These are phyloP conservation scores for Criorhina ranunculi DNA, from an alignment of 2,888 invertebrate genomes.

Conservation along the genomic window DNA sequence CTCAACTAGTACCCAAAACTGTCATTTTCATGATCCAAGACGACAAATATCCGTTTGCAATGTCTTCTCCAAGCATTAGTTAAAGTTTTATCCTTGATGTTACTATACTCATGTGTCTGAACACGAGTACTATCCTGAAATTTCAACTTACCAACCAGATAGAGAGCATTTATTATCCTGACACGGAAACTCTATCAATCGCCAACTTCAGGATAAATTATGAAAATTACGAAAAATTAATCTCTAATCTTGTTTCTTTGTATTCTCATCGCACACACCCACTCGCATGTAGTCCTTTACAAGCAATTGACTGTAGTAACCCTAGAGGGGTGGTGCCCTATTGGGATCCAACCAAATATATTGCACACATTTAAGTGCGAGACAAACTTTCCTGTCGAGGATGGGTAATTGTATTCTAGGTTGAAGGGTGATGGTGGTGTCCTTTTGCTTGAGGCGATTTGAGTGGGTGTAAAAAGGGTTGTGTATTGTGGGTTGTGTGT, in stretches of 20 bases:
- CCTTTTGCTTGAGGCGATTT: slow-evolving; percentile 9
- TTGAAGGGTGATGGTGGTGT: slow-evolving; percentile 3
- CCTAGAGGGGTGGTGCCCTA: background rate
- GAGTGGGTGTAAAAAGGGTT: slow-evolving; percentile 3
- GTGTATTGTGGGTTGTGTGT: background rate
- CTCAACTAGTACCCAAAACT: slow-evolving; percentile 30
- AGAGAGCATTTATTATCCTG: background rate
- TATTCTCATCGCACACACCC: background rate
- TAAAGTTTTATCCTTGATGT: background rate
- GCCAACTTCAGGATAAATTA: slow-evolving; percentile 32
- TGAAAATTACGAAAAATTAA: slow-evolving; percentile 40
- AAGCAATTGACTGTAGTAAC: slow-evolving; percentile 10
- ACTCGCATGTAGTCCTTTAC: too few relatives aligned
- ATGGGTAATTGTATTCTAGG: slow-evolving; percentile 43
- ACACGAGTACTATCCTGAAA: background rate
- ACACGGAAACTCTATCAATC: slow-evolving; percentile 16
- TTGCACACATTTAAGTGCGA: slow-evolving; percentile 29
- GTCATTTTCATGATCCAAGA: slow-evolving; percentile 14
- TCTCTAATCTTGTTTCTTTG: background rate
- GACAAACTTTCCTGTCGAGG: slow-evolving; percentile 5
- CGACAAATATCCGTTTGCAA: slow-evolving; percentile 34
- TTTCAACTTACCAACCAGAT: background rate
- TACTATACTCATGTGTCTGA: too few relatives aligned
- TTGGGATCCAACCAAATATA: slow-evolving; percentile 10
- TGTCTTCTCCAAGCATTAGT: slow-evolving; percentile 7